phyloP scores from a whole-genome alignment of 2,888 invertebrate genomes.

The Cepaea hortensis region DNA sequence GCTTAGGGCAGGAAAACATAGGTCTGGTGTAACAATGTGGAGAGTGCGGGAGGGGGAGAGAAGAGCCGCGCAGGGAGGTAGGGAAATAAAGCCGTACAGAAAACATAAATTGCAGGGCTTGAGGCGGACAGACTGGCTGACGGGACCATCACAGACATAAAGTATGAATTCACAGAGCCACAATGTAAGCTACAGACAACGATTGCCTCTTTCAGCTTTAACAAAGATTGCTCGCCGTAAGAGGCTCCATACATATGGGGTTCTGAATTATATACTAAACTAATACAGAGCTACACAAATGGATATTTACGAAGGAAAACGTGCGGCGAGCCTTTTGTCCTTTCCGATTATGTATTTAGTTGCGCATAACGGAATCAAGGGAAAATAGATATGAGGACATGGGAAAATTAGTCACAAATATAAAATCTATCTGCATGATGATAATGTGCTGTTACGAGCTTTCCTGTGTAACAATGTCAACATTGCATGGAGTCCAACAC shows the following conservation, averaged over 20 bases:
- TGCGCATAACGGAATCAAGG: not conserved
- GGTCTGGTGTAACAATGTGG: too few species aligned
- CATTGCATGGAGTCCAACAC: not conserved
- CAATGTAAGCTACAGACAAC: too few species aligned
- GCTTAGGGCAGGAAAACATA: too few species aligned
- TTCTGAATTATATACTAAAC: not conserved
- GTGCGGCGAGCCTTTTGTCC: too few species aligned
- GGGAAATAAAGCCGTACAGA: too few species aligned
- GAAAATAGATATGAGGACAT: not conserved
- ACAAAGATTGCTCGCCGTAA: too few species aligned
- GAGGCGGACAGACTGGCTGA: not conserved
- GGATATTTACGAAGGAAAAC: conserved; percentile 4
- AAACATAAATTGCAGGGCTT: not conserved
- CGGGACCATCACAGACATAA: not conserved
- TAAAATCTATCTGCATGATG: not conserved
- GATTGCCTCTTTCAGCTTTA: too few species aligned
- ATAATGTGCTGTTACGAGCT: not conserved
- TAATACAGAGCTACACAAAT: not conserved
- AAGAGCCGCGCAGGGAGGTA: too few species aligned
- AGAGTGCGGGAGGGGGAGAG: too few species aligned
- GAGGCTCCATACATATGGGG: too few species aligned
- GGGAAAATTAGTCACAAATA: conserved; percentile 11
- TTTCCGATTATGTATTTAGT: too few species aligned
- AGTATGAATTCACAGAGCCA: too few species aligned
- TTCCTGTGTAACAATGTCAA: not conserved